Evolutionary conservation across 2,113 vertebrate genomes (phyloP).

Genomic region (Mugil cephalus): DNA sequence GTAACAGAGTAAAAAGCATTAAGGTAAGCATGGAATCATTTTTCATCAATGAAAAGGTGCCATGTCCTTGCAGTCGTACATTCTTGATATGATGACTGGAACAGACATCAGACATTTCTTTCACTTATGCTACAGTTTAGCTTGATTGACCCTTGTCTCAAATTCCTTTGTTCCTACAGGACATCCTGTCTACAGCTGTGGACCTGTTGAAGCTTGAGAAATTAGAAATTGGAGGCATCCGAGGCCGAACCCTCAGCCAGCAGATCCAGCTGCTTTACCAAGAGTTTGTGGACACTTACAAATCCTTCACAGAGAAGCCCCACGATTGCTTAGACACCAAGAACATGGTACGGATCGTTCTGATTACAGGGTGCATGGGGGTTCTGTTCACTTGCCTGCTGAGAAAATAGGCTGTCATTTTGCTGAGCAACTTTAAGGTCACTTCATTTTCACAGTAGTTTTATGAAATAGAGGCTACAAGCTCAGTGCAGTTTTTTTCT

Average conservation of each 20-base stretch:
- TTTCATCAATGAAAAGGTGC: background rate
- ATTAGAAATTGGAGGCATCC: slow-evolving; percentile 89
- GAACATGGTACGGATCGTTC: slow-evolving; percentile 78
- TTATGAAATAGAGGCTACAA: background rate
- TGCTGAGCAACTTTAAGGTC: background rate
- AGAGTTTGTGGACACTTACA: slow-evolving; percentile 86
- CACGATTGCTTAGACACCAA: slow-evolving; percentile 87
- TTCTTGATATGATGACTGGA: background rate
- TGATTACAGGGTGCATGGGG: background rate
- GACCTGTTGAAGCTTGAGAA: slow-evolving; percentile 92
- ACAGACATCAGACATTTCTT: background rate
- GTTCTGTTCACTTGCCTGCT: background rate
- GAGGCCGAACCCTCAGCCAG: slow-evolving; percentile 86
- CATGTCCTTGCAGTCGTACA: background rate
- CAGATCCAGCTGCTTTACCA: slow-evolving; percentile 85
- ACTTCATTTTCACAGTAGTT: slow-evolving; percentile 23
- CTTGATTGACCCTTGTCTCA: background rate
- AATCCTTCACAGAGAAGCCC: slow-evolving; percentile 84
- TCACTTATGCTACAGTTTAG: too few species aligned
- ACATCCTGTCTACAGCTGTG: slow-evolving; percentile 85
- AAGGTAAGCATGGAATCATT: slow-evolving; percentile 79
- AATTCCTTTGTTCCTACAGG: slow-evolving; percentile 72
- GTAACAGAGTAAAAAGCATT: slow-evolving; percentile 82
- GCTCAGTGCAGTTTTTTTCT: background rate
- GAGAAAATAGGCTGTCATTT: background rate